Evolutionary conservation across 2,113 vertebrate species (phyloP).

Genomic region (Tiliqua scincoides): DNA sequence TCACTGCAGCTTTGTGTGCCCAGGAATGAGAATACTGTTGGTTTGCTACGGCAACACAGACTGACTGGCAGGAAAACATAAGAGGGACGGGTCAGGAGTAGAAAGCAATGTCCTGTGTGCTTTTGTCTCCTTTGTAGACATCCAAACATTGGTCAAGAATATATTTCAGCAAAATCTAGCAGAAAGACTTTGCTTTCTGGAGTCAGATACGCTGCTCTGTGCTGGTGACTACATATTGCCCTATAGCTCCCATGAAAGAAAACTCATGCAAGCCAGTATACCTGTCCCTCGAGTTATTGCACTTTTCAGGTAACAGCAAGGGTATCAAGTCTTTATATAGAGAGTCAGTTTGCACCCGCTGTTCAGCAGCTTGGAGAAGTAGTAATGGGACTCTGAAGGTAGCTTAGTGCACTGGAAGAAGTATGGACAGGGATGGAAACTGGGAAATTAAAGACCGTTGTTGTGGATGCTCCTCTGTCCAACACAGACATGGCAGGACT

Average conservation of each 20-base stretch:
- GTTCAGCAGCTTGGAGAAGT: conserved; percentile 95
- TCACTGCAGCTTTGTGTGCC: conserved; percentile 61
- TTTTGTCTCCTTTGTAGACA: conserved; percentile 64
- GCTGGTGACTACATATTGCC: neutral
- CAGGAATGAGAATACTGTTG: conserved; percentile 79
- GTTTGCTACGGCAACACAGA: conserved; percentile 72
- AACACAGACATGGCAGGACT: conserved; percentile 85
- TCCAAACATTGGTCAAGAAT: conserved; percentile 61
- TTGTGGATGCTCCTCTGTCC: conserved; percentile 81
- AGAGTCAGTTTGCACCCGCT: neutral
- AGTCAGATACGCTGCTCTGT: conserved; percentile 27
- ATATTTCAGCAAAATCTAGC: conserved; percentile 48
- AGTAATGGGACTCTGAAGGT: conserved; percentile 96
- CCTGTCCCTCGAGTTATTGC: conserved; percentile 71
- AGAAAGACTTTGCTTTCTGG: conserved; percentile 36
- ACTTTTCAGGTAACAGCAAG: conserved; percentile 62
- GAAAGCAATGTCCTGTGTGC: conserved; percentile 61
- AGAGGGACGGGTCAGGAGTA: conserved; percentile 57
- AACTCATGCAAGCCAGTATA: neutral
- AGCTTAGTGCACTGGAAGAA: conserved; percentile 83
- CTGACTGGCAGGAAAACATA: conserved; percentile 31
- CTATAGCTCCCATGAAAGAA: conserved; percentile 14
- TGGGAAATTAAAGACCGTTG: conserved; percentile 94
- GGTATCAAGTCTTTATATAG: conserved; percentile 38
- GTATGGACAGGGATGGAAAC: conserved; percentile 93